Evolutionary conservation across 2,113 vertebrate species (phyloP).

Genomic region (Callithrix jacchus): DNA sequence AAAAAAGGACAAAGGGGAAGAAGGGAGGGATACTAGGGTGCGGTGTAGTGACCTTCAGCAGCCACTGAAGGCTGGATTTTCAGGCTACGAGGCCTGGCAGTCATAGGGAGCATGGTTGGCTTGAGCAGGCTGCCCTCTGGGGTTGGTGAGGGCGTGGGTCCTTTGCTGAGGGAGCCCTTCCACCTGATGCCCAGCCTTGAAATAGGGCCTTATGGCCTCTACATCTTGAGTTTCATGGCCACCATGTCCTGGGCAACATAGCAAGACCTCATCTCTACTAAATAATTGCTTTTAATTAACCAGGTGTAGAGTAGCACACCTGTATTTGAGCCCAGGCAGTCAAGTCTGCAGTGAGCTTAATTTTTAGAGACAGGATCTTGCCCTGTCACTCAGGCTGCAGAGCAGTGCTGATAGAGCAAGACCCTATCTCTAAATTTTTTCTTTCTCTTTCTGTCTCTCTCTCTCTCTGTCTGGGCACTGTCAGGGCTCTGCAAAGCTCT

Average conservation of each 20-base stretch:
- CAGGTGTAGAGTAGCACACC: too few relatives aligned
- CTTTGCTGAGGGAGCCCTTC: not conserved
- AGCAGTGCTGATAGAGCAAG: too few relatives aligned
- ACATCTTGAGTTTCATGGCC: not conserved
- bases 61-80: not conserved
- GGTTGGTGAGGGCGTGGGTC: not conserved
- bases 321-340: too few relatives aligned
- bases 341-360: too few relatives aligned
- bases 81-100: not conserved
- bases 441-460: too few relatives aligned
- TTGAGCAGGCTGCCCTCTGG: not conserved
- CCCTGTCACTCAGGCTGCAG: too few relatives aligned
- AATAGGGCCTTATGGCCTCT: not conserved
- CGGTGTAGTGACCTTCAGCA: not conserved
- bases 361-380: too few relatives aligned
- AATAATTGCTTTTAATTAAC: too few relatives aligned
- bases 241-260: too few relatives aligned
- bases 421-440: too few relatives aligned
- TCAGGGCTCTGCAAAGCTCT: not conserved
- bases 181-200: not conserved
- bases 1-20: not conserved
- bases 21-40: not conserved
- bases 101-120: not conserved
- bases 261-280: too few relatives aligned
- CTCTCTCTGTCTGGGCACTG: not conserved